Conservation (phyloP, 2,113 vertebrate genomes). For the Taxidea taxus region DNA sequence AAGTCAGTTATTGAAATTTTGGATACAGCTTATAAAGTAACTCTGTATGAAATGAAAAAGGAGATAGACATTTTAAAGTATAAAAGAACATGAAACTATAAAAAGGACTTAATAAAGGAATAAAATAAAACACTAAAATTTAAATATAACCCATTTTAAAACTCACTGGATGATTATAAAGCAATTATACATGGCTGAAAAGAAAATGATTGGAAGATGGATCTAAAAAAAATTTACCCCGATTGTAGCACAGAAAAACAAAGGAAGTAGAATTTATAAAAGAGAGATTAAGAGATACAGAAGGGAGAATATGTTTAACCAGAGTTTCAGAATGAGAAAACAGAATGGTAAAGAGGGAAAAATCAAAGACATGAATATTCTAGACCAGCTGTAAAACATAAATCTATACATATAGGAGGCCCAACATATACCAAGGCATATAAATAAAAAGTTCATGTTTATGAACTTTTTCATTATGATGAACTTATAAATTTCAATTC, state of each 20-base stretch:
- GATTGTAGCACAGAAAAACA: not conserved
- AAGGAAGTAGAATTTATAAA: not conserved
- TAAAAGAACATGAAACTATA: not conserved
- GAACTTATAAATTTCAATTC: constrained; percentile 6
- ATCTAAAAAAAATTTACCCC: not conserved
- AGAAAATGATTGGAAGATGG: not conserved
- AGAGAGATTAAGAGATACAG: not conserved
- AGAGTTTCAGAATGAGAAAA: not conserved
- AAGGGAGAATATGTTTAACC: not conserved
- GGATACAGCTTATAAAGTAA: not conserved
- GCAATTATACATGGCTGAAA: not conserved
- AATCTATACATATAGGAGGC: not conserved
- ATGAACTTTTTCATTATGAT: too few relatives aligned
- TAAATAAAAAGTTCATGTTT: not conserved
- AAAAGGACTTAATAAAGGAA: not conserved
- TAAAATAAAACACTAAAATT: not conserved
- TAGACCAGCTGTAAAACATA: not conserved
- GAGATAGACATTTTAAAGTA: not conserved
- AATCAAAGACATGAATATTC: not conserved
- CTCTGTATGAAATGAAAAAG: not conserved
- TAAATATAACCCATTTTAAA: not conserved
- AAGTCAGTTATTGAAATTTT: not conserved
- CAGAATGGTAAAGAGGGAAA: not conserved
- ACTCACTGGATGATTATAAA: not conserved
- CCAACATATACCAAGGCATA: not conserved